phyloP scores from a whole-genome alignment of 2,888 invertebrate species.

The Sympetrum striolatum region DNA sequence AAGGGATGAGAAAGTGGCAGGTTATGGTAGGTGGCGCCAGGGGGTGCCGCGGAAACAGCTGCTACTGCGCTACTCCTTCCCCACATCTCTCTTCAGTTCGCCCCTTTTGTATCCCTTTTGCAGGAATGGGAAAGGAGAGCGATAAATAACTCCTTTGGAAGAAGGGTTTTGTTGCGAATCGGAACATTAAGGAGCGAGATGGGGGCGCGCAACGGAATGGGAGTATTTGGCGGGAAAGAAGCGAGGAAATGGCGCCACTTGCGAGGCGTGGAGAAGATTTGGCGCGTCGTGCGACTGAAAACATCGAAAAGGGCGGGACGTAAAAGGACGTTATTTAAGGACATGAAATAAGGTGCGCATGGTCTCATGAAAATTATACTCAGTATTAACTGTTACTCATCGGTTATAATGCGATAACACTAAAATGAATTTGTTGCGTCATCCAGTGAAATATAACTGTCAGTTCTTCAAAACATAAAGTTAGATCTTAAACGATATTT shows the following conservation, averaged over 20 bases:
- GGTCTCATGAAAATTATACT: no score
- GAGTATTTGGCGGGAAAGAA: background rate
- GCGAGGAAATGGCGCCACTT: background rate
- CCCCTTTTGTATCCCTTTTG: background rate
- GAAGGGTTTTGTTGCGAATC: background rate
- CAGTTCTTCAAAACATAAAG: no score
- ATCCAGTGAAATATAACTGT: no score
- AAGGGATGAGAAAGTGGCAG: background rate
- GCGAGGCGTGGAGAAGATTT: background rate
- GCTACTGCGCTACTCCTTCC: background rate
- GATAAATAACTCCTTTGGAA: background rate
- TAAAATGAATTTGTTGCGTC: no score
- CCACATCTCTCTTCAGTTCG: background rate
- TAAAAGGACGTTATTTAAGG: background rate
- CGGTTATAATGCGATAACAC: no score
- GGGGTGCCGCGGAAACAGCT: background rate
- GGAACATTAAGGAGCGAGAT: background rate
- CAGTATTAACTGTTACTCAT: no score
- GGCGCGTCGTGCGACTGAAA: background rate
- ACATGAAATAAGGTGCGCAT: no score
- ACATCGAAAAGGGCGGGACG: background rate
- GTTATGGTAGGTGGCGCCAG: background rate
- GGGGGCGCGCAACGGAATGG: background rate
- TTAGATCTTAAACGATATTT: no score
- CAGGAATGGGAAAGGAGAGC: background rate